Base-by-base conservation (phyloP, 2,113 vertebrate species). In the Tringa solitaria region DNA sequence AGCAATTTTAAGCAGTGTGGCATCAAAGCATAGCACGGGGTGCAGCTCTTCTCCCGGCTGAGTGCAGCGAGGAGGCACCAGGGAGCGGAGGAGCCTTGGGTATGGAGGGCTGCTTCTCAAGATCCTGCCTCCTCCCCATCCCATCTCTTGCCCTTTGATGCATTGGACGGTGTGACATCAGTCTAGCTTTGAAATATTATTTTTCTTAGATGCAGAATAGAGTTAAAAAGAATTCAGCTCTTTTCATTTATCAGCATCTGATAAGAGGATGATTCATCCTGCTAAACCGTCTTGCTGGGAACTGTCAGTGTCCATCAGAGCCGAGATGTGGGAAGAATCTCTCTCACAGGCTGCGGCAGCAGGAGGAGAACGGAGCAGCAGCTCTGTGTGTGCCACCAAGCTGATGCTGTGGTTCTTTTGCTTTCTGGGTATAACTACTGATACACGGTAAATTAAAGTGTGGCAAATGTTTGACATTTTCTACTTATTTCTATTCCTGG, bases 231-330 rank as follows among this genome's bases (percentile, higher is more conserved):
- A 92, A 85, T 45, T 16, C 23, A 51, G 69, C 61, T 76, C 65
- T 78, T 87, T 82, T 93, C 89, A 84, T 92, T 81, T 93, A 68
- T 64, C 91, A 73, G 86, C 74, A 61, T 89, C 90, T 90, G 94
- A 67, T 90, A 81, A 87, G 90, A 70, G 88, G 86, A 64, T 94
- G 95, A 85, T 90, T 94, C 95, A 94, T 91, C 45, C 84, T 35
- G 57, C 95, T 65, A 39, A 89, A 67, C 32, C 4, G 0, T 11
- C 93, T 69, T 53, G 70, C 93, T 93, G 91, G 90, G 85, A 91
- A 1, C 95, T 63, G 78, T 48, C 82, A 24, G 18, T 21, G 78
- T 45, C 89, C 87, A 18, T 6, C 63, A 39, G 94, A 45, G 75
- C 65, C 0, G 10, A 43, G 91, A 50, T 46, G 73, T 45, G 80